These are phyloP conservation scores for Anastrepha obliqua DNA, from an alignment of 1,140 invertebrate genomes.

Conservation along the genomic window DNA sequence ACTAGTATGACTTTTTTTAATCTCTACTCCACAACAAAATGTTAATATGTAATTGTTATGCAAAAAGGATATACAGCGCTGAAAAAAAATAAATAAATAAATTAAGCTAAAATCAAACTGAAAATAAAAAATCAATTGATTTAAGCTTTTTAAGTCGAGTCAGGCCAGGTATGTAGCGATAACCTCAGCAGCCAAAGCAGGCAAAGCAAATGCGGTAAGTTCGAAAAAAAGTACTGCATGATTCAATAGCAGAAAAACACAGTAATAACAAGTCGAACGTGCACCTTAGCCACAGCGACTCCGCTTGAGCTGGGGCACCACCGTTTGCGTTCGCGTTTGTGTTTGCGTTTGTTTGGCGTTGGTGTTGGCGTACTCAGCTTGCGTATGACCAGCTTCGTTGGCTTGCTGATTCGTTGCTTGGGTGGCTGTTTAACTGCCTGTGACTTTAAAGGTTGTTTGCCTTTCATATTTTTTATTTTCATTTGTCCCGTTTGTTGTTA, in stretches of 20 bases:
- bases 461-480: background rate
- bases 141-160: conserved; percentile 9
- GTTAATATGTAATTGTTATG: background rate
- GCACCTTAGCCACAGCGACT: conserved; percentile 27
- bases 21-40: no score
- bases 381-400: no score
- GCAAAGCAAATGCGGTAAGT: background rate
- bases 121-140: background rate
- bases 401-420: conserved; percentile 18
- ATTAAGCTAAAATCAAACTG: background rate
- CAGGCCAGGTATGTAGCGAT: conserved; percentile 4
- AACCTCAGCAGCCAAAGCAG: background rate
- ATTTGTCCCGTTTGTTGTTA: background rate
- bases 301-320: background rate
- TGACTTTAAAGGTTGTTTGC: conserved; percentile 48
- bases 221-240: background rate
- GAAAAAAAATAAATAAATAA: background rate
- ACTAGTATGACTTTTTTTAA: no score
- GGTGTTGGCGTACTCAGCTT: background rate
- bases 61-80: conserved; percentile 16
- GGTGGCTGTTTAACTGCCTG: conserved; percentile 24
- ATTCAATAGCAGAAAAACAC: background rate
- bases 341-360: background rate
- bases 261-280: background rate
- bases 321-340: conserved; percentile 13